Percentiles rank a stretch among this genome's conserved stretches.
phyloP scores from a whole-genome alignment of 2,888 invertebrate genomes.

The Amphipyra berbera region DNA sequence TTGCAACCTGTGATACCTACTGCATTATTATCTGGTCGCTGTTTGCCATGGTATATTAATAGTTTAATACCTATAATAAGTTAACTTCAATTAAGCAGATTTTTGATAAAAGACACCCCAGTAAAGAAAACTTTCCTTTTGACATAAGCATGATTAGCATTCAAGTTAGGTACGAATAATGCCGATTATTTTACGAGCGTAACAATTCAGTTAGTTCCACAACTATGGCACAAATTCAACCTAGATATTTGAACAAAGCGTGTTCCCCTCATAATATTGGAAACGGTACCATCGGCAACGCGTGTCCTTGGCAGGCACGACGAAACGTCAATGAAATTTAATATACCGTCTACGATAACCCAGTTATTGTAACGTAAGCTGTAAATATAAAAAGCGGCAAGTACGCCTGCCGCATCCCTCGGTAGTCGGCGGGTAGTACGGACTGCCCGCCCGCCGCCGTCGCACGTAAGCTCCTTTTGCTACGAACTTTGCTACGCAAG shows the following conservation, averaged over 20 bases:
- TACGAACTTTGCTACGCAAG: slow-evolving; percentile 79
- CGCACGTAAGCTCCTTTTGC: slow-evolving; percentile 85
- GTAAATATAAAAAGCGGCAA: slow-evolving; percentile 80
- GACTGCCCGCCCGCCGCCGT: slow-evolving; percentile 80
- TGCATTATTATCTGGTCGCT: too few species aligned
- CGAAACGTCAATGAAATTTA: slow-evolving; percentile 86
- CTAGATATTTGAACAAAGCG: slow-evolving; percentile 67
- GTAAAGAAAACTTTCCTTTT: slow-evolving; percentile 12
- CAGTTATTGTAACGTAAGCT: slow-evolving; percentile 84
- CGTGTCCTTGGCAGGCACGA: slow-evolving; percentile 83
- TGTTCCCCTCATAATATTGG: slow-evolving; percentile 70
- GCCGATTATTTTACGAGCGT: slow-evolving; percentile 41
- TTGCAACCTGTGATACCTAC: too few species aligned
- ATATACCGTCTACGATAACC: slow-evolving; percentile 86
- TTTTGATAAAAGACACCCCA: neutral
- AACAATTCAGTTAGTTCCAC: slow-evolving; percentile 64
- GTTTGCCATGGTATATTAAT: neutral
- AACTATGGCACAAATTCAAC: slow-evolving; percentile 62
- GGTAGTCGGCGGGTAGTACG: slow-evolving; percentile 75
- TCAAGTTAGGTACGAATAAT: slow-evolving; percentile 43
- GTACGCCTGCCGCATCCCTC: slow-evolving; percentile 76
- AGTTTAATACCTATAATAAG: neutral
- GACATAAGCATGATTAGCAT: slow-evolving; percentile 29
- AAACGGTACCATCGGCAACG: slow-evolving; percentile 73
- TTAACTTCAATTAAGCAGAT: slow-evolving; percentile 12